Evolutionary conservation across 2,888 invertebrate species (phyloP), one percentile per base, ranked within the genome.

Genomic region (Rhogogaster chlorosoma): DNA sequence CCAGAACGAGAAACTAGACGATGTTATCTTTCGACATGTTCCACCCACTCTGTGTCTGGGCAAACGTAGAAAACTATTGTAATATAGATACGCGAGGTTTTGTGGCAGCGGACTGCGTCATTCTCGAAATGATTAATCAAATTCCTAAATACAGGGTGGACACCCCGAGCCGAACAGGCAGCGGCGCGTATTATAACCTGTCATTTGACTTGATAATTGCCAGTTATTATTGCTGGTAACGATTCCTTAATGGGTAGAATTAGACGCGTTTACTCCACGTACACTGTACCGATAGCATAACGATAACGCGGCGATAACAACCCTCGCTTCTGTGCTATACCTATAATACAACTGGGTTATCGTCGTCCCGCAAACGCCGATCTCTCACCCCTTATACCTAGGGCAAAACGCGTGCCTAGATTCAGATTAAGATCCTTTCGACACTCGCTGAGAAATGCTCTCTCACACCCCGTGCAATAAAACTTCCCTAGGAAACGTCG

Each of bases 101-200:
- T 18, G 29, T 29, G 18, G 49, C 32, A 18, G 18, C 18, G 86
- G 86, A 87, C 86, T 87, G 84, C 86, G 88, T 88, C 87, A 87
- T 88, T 88, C 87, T 88, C 88, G 88, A 90, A 90, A 92, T 91
- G 91, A 92, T 92, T 90, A 92, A 92, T 92, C 90, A 90, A 87
- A 88, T 26, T 87, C 88, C 90, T 91, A 90, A 91, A 88, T 89
- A 89, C 88, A 89, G 90, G 88, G 88, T 88, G 87, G 57, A 85
- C 86, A 84, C 70, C 83, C 61, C n/a, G 85, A 18, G 67, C 42
- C 42, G 57, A 29, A 53, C 18, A 10, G 18, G 82, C n/a, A 26
- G 32, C 36, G 77, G 26, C 42, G 22, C 26, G 80, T 36, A 61
- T 80, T 38, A 38, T 80, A 80, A 22, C 80, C 80, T 61, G 80